Evolutionary conservation across 2,113 vertebrate genomes (phyloP).

Genomic region (Dolichotis patagonum): DNA sequence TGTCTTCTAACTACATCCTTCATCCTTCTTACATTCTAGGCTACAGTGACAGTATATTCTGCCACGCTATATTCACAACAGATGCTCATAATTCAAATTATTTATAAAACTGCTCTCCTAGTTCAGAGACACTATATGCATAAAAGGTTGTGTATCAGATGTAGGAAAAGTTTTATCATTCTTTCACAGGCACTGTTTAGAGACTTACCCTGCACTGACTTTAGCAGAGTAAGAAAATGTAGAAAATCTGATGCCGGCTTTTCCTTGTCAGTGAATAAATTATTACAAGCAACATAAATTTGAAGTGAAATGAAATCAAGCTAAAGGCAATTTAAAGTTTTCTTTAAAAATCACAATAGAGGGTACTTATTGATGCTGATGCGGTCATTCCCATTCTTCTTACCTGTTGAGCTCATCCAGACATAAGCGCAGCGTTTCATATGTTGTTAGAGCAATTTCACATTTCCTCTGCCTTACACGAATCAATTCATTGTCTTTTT

Average conservation of each 20-base stretch:
- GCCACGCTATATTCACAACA: background rate
- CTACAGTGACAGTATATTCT: background rate
- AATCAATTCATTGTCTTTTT: constrained; percentile 91
- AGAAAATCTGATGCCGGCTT: background rate
- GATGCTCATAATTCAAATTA: constrained; percentile 27
- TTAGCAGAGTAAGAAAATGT: constrained; percentile 1
- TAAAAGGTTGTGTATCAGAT: background rate
- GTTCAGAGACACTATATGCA: background rate
- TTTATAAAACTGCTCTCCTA: constrained; percentile 20
- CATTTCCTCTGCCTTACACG: constrained; percentile 93
- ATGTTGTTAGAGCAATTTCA: constrained; percentile 96
- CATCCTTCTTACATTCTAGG: background rate
- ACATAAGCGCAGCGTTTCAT: constrained; percentile 93
- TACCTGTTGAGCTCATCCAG: constrained; percentile 96
- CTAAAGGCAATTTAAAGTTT: background rate
- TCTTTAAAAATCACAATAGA: constrained; percentile 17
- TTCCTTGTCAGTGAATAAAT: constrained; percentile 19
- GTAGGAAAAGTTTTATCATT: background rate
- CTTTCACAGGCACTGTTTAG: background rate
- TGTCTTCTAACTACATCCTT: background rate
- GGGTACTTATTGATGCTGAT: background rate
- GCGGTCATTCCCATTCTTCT: background rate
- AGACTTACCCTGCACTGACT: background rate
- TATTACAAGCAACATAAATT: background rate
- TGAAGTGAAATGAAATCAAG: constrained; percentile 49